A percentile compares a stretch with the other conserved stretches of the same genome.
Evolutionary conservation across 1,140 invertebrate species (phyloP).

Genomic region (Drosophila rhopaloa): DNA sequence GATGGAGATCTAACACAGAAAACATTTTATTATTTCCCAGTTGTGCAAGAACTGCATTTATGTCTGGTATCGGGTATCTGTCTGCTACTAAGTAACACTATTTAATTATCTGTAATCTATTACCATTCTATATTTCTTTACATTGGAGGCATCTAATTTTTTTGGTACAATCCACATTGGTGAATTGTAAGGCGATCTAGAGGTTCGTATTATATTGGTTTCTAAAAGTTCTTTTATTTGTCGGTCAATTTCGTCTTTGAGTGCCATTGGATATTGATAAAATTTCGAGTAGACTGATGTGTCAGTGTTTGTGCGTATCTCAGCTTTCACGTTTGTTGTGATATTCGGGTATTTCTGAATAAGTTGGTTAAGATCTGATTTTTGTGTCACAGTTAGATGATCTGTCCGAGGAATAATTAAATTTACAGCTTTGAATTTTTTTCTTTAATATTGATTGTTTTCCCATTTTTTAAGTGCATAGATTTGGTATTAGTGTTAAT

Average conservation of each 20-base stretch:
- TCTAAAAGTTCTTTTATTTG: slow-evolving; percentile 40
- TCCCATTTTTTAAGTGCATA: not conserved
- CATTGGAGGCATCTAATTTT: not conserved
- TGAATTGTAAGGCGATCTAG: no score
- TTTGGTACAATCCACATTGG: slow-evolving; percentile 29
- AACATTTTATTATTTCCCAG: no score
- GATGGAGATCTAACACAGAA: no score
- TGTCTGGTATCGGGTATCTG: no score
- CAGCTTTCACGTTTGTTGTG: slow-evolving; percentile 36
- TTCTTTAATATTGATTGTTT: slow-evolving; percentile 21
- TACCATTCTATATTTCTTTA: not conserved
- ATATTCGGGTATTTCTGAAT: slow-evolving; percentile 11
- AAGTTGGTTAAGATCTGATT: slow-evolving; percentile 2
- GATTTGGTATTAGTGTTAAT: not conserved
- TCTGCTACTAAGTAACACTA: no score
- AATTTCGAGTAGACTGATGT: slow-evolving; percentile 38
- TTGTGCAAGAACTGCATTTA: no score
- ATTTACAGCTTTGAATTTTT: slow-evolving; percentile 35
- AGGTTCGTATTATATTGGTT: slow-evolving; percentile 38
- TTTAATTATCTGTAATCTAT: no score
- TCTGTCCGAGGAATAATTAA: slow-evolving; percentile 20
- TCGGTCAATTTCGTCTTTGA: slow-evolving; percentile 36
- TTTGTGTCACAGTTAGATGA: slow-evolving; percentile 14
- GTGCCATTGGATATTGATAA: slow-evolving; percentile 34
- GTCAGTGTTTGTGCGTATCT: slow-evolving; percentile 41